Conservation (phyloP, 2,113 vertebrate species). For the Trochalopteron elliotii region DNA sequence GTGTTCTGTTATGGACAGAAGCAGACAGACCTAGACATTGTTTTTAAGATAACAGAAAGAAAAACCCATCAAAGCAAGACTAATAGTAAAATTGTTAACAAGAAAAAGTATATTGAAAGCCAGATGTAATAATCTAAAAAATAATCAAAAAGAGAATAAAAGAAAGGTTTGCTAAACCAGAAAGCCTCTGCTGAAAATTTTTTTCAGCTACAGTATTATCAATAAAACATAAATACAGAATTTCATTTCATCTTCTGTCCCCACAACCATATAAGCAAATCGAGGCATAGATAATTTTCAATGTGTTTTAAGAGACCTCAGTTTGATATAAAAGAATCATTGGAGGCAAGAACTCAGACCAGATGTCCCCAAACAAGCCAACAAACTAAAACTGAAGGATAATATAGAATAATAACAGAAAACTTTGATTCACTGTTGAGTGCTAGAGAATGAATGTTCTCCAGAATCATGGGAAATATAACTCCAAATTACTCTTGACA, state of each 20-base stretch:
- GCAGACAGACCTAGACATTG: background rate
- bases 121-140: background rate
- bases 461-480: background rate
- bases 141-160: background rate
- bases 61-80: background rate
- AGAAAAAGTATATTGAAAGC: background rate
- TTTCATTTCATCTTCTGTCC: background rate
- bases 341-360: background rate
- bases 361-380: background rate
- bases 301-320: background rate
- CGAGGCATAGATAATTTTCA: background rate
- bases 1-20: background rate
- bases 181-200: background rate
- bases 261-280: background rate
- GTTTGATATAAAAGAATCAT: background rate
- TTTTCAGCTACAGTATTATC: background rate
- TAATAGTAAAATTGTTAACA: background rate
- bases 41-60: background rate
- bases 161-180: background rate
- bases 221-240: background rate
- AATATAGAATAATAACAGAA: background rate
- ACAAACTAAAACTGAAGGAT: background rate
- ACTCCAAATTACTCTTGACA: background rate
- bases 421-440: background rate
- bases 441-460: background rate